phyloP scores from a whole-genome alignment of 1,140 invertebrate species.

The Ceratina calcarata region DNA sequence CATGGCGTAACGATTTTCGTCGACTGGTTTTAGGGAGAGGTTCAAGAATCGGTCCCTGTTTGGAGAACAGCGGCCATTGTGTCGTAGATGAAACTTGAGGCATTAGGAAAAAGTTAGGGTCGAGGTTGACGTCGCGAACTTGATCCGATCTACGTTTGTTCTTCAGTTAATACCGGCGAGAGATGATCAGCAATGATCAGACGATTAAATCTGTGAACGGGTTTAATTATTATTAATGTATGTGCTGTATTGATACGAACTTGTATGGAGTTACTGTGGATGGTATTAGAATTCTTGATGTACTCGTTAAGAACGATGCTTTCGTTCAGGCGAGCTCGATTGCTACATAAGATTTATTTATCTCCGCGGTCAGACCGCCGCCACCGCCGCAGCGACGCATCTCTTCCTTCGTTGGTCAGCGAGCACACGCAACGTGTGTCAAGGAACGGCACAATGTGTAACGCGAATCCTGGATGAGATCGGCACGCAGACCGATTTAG shows the following conservation, averaged over 20 bases:
- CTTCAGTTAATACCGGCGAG: not conserved
- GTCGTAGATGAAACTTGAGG: not conserved
- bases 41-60: not conserved
- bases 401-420: not conserved
- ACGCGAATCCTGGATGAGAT: slow-evolving; percentile 21
- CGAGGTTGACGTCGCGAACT: slow-evolving; percentile 19
- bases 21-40: too few species aligned
- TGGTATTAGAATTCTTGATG: too few species aligned
- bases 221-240: too few species aligned
- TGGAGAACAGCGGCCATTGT: not conserved
- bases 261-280: too few species aligned
- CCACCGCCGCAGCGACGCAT: not conserved
- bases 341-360: not conserved
- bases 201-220: not conserved
- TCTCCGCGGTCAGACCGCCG: not conserved
- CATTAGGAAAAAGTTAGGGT: slow-evolving; percentile 13
- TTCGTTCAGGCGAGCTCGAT: not conserved
- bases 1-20: not conserved
- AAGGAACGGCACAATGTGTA: slow-evolving; percentile 8
- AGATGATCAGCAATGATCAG: too few species aligned
- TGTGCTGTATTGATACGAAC: too few species aligned
- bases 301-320: not conserved
- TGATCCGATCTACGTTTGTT: slow-evolving; percentile 16
- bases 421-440: not conserved
- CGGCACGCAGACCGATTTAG: slow-evolving; percentile 24